Conservation (phyloP, 2,113 vertebrate species). For the Syngnathoides biaculeatus region DNA sequence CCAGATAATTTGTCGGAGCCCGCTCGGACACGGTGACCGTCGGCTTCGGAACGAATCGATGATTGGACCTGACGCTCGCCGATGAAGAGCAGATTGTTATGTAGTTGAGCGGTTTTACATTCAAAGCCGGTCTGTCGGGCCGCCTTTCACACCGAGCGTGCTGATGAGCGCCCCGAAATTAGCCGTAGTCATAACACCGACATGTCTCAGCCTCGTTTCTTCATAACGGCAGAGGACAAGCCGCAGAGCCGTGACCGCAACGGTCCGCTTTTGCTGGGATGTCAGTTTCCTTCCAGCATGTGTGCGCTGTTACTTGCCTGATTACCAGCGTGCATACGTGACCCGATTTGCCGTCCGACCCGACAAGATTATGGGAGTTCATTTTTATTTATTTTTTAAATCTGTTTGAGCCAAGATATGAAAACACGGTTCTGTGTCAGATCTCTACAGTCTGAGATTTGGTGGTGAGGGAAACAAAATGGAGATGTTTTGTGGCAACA, state of each 20-base stretch:
- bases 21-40: constrained; percentile 6
- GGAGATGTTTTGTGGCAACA: too few relatives aligned
- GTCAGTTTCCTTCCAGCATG: constrained; percentile 6
- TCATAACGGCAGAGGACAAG: constrained; percentile 6
- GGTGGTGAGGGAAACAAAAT: too few relatives aligned
- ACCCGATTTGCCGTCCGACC: neutral
- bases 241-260: constrained; percentile 21
- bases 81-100: constrained; percentile 27
- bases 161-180: constrained; percentile 46
- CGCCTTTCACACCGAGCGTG: constrained; percentile 40
- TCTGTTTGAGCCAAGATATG: neutral
- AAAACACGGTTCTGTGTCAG: neutral
- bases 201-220: neutral
- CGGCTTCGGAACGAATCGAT: constrained; percentile 26
- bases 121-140: constrained; percentile 41
- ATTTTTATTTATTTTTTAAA: too few relatives aligned
- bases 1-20: constrained; percentile 12
- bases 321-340: neutral
- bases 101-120: constrained; percentile 37
- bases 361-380: neutral
- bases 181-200: constrained; percentile 46
- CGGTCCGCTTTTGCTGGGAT: constrained; percentile 10
- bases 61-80: constrained; percentile 39
- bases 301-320: neutral
- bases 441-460: too few relatives aligned